phyloP scores from a whole-genome alignment of 2,797 vertebrate species.

The Morus bassanus region DNA sequence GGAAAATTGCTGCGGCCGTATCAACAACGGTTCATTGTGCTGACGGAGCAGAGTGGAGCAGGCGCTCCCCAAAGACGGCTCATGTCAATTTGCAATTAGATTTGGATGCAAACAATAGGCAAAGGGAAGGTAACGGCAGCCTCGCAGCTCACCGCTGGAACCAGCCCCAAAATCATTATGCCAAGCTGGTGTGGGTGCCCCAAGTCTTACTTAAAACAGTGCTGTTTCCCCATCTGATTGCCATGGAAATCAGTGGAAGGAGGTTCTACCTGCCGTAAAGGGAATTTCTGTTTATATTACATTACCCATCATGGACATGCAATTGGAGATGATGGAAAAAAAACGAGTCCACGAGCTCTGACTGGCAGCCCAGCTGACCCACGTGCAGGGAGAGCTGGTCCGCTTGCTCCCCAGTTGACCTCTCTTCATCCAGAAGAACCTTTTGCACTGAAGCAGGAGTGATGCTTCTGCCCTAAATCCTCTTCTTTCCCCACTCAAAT shows the following conservation, averaged over 20 bases:
- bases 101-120: neutral
- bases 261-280: neutral
- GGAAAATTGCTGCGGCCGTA: constrained; percentile 24
- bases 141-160: rapidly evolving
- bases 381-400: rapidly evolving
- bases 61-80: constrained; percentile 8
- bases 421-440: neutral
- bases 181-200: neutral
- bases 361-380: neutral
- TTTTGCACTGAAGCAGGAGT: neutral
- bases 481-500: neutral
- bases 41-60: neutral
- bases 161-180: neutral
- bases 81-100: neutral
- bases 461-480: neutral
- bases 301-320: rapidly evolving
- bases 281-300: neutral
- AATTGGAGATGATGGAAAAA: neutral
- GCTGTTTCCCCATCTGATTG: neutral
- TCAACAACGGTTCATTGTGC: constrained; percentile 55
- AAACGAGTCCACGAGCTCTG: rapidly evolving
- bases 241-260: neutral
- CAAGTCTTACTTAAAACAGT: neutral
- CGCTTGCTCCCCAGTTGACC: rapidly evolving
- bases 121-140: neutral